phyloP scores from a whole-genome alignment of 2,888 invertebrate species.

The Galeopsomyia nigrocyanea region DNA sequence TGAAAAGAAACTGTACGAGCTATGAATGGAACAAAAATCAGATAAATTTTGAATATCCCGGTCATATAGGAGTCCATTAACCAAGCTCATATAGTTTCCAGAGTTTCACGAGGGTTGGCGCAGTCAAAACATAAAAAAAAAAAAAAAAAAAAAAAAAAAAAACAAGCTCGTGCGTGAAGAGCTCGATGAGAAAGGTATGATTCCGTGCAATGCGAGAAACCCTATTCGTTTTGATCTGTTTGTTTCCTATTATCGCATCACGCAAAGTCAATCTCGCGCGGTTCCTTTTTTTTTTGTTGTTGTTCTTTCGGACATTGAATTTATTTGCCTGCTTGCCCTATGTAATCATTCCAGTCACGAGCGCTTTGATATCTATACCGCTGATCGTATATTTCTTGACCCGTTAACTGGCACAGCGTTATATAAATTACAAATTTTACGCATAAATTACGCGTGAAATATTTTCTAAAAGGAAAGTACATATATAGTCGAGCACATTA shows the following conservation, averaged over 20 bases:
- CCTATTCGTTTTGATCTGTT: conserved; percentile 12
- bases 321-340: no score
- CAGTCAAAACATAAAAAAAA: conserved; percentile 25
- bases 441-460: no score
- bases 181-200: conserved; percentile 8
- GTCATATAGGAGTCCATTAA: conserved; percentile 16
- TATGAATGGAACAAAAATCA: conserved; percentile 7
- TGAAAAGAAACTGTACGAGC: no score
- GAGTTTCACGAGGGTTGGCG: neutral
- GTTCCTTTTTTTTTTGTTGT: no score
- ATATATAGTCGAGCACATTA: neutral
- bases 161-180: conserved; percentile 9
- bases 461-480: no score
- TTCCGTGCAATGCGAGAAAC: conserved; percentile 2
- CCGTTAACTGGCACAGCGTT: no score
- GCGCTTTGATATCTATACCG: no score
- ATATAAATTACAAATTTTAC: neutral
- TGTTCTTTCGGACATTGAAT: no score
- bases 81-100: neutral
- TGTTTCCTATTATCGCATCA: neutral
- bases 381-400: no score
- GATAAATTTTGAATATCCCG: neutral
- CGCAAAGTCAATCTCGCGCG: no score
- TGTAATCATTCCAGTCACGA: no score
- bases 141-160: no score